phyloP scores from a whole-genome alignment of 2,888 invertebrate genomes.

The Lucinisca nassula region DNA sequence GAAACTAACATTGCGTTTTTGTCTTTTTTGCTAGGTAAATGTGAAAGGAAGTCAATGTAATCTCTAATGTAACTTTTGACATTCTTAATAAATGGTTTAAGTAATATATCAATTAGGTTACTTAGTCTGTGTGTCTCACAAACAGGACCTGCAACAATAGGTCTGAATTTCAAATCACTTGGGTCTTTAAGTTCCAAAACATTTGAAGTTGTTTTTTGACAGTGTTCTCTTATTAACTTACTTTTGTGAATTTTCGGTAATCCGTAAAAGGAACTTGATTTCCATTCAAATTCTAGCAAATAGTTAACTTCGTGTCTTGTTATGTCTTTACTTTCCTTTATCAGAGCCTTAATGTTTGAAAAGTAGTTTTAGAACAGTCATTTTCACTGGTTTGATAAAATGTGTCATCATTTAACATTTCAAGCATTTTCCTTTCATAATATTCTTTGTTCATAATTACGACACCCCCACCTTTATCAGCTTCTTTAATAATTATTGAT shows the following conservation, averaged over 20 bases:
- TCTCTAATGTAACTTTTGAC: neutral
- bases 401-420: conserved; percentile 22
- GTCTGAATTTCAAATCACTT: neutral
- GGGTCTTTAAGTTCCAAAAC: neutral
- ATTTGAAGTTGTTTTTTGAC: neutral
- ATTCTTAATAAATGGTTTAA: neutral
- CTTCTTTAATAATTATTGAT: conserved; percentile 34
- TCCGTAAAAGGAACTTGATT: neutral
- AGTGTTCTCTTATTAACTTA: neutral
- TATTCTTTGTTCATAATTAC: conserved; percentile 45
- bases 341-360: neutral
- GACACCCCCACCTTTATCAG: conserved; percentile 46
- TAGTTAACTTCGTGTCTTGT: neutral
- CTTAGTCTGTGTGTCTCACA: conserved; percentile 1
- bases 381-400: conserved; percentile 11
- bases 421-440: conserved; percentile 34
- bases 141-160: neutral
- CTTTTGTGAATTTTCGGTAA: conserved; percentile 5
- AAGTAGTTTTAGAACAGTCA: neutral
- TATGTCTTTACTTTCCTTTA: neutral
- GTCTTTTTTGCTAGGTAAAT: neutral
- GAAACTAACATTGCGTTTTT: neutral
- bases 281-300: neutral
- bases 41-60: neutral
- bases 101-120: neutral